Conservation (phyloP, 2,113 vertebrate species). For the Stomatorhinus ivindoensis region DNA sequence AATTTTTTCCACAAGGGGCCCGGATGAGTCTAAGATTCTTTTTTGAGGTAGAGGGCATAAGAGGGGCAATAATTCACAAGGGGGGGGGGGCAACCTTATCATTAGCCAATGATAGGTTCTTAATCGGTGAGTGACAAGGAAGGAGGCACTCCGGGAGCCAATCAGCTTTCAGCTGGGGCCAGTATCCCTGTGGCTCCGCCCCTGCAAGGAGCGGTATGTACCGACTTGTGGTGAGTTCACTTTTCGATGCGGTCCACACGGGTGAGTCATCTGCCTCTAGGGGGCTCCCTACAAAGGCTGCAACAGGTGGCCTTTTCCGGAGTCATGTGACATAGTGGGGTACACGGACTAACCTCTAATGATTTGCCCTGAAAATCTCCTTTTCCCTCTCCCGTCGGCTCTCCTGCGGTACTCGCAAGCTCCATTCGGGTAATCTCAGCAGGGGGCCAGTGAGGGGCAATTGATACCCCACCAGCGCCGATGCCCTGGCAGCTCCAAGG, state of each 20-base stretch:
- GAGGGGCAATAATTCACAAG: background rate
- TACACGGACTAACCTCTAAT: background rate
- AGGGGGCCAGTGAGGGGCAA: background rate
- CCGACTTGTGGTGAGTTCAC: background rate
- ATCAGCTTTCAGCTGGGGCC: background rate
- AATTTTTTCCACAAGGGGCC: background rate
- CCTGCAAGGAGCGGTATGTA: background rate
- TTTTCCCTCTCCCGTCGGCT: no score
- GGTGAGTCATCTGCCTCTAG: background rate
- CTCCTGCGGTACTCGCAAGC: background rate
- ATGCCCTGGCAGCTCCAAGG: background rate
- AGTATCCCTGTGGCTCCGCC: background rate
- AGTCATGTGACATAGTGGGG: background rate
- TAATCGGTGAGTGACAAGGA: background rate
- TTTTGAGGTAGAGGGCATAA: background rate
- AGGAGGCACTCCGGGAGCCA: background rate
- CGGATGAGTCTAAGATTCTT: background rate
- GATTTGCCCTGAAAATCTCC: background rate
- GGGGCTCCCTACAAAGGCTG: background rate
- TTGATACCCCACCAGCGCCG: background rate
- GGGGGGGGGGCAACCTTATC: background rate
- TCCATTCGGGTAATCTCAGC: background rate
- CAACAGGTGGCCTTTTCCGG: background rate
- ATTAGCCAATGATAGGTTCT: background rate
- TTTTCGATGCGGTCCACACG: background rate